Conservation (phyloP, 2,888 invertebrate genomes). For the Piscicola geometra region DNA sequence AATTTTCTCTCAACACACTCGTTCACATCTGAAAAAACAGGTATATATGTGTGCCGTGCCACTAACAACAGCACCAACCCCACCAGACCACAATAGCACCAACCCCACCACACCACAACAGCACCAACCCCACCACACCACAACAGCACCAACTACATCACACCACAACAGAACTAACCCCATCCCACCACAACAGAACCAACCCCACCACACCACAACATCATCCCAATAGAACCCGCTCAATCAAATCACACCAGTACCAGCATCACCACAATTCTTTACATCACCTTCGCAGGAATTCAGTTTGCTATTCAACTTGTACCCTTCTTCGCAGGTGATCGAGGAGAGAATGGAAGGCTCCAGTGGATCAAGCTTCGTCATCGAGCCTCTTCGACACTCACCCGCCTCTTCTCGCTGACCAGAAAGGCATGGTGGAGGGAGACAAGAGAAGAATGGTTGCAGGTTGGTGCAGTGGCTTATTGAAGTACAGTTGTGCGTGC, state of each 20-base stretch:
- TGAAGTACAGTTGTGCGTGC: not conserved
- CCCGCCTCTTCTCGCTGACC: not conserved
- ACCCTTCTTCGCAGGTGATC: too few relatives aligned
- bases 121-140: not conserved
- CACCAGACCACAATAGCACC: too few relatives aligned
- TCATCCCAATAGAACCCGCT: too few relatives aligned
- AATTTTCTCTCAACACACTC: not conserved
- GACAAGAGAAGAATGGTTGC: not conserved
- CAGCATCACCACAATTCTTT: not conserved
- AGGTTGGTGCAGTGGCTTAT: not conserved
- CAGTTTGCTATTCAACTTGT: too few relatives aligned
- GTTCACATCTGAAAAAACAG: not conserved
- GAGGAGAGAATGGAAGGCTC: too few relatives aligned
- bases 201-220: not conserved
- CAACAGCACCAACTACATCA: conserved; percentile 2
- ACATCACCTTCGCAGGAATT: not conserved
- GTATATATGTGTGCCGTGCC: too few relatives aligned
- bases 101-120: not conserved
- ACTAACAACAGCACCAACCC: too few relatives aligned
- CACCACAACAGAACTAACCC: too few relatives aligned
- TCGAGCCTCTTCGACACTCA: too few relatives aligned
- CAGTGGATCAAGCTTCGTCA: too few relatives aligned
- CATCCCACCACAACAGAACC: too few relatives aligned
- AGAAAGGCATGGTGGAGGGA: not conserved
- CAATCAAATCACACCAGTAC: not conserved